phyloP scores from a whole-genome alignment of 2,797 vertebrate species.

The Arctocebus calabarensis region DNA sequence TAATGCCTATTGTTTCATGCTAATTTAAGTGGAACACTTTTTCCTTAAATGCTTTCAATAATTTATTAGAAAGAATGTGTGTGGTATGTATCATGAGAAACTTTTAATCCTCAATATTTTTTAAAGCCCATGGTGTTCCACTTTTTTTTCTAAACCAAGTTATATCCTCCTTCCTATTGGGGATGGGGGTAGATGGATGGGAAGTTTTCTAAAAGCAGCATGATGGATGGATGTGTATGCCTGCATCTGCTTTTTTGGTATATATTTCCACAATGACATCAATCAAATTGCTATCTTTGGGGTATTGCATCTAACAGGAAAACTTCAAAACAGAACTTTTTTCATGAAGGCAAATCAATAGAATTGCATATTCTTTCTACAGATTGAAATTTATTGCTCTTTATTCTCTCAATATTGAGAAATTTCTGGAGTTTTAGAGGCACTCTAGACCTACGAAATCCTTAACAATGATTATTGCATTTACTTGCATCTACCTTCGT shows the following conservation, averaged over 20 bases:
- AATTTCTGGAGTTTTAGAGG: background rate
- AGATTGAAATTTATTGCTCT: background rate
- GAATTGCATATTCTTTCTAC: background rate
- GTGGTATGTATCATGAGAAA: background rate
- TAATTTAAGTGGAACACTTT: conserved; percentile 19
- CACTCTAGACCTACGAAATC: background rate
- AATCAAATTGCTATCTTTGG: background rate
- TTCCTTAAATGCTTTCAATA: background rate
- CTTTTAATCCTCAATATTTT: background rate
- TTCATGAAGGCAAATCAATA: background rate
- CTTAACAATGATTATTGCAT: background rate
- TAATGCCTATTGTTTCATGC: background rate
- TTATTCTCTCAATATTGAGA: background rate
- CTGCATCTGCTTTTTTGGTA: background rate
- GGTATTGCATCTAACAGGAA: background rate
- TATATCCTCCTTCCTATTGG: background rate
- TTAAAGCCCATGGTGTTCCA: background rate
- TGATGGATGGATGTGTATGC: background rate
- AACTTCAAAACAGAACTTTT: conserved; percentile 23
- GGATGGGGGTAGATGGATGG: background rate
- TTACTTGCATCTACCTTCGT: background rate
- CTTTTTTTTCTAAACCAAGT: background rate
- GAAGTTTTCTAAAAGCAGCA: background rate
- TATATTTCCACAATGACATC: background rate
- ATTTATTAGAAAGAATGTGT: background rate